Evolutionary conservation across 2,113 vertebrate genomes (phyloP), one percentile per base, ranked within the genome.

Genomic region (Coryphaenoides rupestris): DNA sequence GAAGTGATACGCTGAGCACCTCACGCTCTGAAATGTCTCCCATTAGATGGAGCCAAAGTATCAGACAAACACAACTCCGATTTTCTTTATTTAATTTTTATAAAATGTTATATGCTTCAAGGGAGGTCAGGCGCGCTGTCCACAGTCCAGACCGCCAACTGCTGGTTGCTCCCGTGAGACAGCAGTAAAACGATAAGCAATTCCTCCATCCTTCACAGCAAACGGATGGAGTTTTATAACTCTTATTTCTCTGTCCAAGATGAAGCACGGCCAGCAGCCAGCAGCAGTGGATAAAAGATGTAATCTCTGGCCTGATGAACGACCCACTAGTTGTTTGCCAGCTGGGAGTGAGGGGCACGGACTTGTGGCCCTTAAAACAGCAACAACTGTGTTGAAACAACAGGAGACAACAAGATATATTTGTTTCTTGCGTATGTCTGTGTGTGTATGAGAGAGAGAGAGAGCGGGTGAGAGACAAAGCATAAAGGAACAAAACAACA

Each of bases 221-320:
- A 15, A 15, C 19, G 10, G n/a, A 24, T 60, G n/a, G 12, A 62
- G 68, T 63, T 55, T 61, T 57, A 14, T 50, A 55, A 58, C 33
- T n/a, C n/a, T 58, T 79, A 64, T 62, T 74, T 63, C n/a, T 52
- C 54, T 46, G 17, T 76, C 21, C 53, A 56, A 63, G 78, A 82
- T 71, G 53, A 79, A 85, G 62, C 22, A 58, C 72, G 71, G 72
- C 66, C 57, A 63, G n/a, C 69, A 75, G 62, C 63, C 72, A 77
- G 65, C 12, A 64, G 66, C 65, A 69, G 72, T 40, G 62, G 81
- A 72, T 75, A 7, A 73, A 77, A 75, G 80, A 86, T 83, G 40
- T 84, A 83, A 83, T 86, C 82, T 84, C 61, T 47, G 70, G 68
- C 24, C 55, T 79, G 83, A 87, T 79, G 47, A 81, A 87, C 76